These are phyloP conservation scores for Nothura maculosa DNA, from an alignment of 2,797 vertebrate genomes.

Conservation along the genomic window DNA sequence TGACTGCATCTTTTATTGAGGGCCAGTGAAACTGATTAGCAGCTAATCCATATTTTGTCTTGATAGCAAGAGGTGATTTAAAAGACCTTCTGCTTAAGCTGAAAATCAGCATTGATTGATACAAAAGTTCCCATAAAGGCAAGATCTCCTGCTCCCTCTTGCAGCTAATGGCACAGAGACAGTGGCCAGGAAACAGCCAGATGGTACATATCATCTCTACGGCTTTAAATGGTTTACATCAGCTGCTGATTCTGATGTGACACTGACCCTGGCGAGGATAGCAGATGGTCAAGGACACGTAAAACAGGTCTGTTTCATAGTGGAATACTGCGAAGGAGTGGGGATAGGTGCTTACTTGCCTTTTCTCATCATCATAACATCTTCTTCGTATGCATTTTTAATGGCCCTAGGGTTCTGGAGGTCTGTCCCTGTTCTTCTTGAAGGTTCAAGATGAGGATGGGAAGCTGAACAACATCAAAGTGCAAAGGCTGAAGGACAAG, in stretches of 20 bases:
- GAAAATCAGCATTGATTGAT: background rate
- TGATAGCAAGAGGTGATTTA: background rate
- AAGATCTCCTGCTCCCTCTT: background rate
- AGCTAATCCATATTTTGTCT: background rate
- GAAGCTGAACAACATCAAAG: slow-evolving; percentile 84
- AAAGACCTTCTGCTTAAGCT: background rate
- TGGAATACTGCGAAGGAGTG: background rate
- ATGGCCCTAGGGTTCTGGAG: slow-evolving; percentile 62
- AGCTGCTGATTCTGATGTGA: slow-evolving; percentile 89
- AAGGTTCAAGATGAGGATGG: slow-evolving; percentile 82
- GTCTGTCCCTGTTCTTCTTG: slow-evolving; percentile 89
- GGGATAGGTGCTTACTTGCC: background rate
- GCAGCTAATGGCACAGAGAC: slow-evolving; percentile 88
- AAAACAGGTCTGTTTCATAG: slow-evolving; percentile 61
- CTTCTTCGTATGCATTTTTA: background rate
- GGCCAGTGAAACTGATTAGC: background rate
- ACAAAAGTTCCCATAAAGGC: background rate
- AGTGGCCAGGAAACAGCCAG: slow-evolving; percentile 82
- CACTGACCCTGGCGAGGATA: slow-evolving; percentile 87
- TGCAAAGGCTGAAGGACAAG: slow-evolving; percentile 91
- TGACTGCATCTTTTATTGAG: background rate
- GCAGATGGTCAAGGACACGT: slow-evolving; percentile 78
- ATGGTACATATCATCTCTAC: slow-evolving; percentile 85
- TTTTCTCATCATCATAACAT: background rate
- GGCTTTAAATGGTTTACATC: slow-evolving; percentile 94